Percentiles rank a stretch among this genome's conserved stretches.
These are phyloP conservation scores for Cephalopachus bancanus DNA, from an alignment of 2,797 vertebrate genomes.

Conservation along the genomic window DNA sequence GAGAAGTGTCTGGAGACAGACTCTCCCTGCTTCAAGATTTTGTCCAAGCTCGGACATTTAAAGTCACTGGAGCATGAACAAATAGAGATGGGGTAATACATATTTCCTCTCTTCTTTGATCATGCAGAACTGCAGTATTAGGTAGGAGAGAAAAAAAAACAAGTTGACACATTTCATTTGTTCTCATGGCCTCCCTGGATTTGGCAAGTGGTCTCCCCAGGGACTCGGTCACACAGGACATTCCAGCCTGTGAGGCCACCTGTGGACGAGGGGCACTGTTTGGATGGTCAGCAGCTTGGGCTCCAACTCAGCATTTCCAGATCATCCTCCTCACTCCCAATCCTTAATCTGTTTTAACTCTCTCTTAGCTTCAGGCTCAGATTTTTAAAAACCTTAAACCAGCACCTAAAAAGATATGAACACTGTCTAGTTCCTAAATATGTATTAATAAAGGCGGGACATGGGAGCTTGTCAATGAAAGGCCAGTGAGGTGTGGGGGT, in stretches of 20 bases:
- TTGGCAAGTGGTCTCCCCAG: too few species aligned
- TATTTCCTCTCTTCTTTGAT: background rate
- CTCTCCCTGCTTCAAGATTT: rapidly evolving
- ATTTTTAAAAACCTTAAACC: background rate
- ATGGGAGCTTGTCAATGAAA: background rate
- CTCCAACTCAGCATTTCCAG: background rate
- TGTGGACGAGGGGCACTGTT: background rate
- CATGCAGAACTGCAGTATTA: rapidly evolving
- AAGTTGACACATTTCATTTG: background rate
- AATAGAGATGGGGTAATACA: background rate
- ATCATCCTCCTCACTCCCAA: background rate
- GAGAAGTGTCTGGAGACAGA: background rate
- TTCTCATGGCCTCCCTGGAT: background rate
- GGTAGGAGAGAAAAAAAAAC: background rate
- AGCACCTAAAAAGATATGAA: too few species aligned
- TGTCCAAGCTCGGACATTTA: rapidly evolving
- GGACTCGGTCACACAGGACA: background rate
- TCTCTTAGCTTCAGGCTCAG: background rate
- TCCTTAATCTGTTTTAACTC: too few species aligned
- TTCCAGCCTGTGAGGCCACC: background rate
- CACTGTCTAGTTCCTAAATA: background rate
- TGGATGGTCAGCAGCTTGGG: background rate
- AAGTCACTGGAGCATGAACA: rapidly evolving
- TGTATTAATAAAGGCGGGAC: background rate
- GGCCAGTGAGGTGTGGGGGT: background rate